These are phyloP conservation scores for Megalurothrips usitatus DNA, from an alignment of 2,888 invertebrate species.

Conservation along the genomic window DNA sequence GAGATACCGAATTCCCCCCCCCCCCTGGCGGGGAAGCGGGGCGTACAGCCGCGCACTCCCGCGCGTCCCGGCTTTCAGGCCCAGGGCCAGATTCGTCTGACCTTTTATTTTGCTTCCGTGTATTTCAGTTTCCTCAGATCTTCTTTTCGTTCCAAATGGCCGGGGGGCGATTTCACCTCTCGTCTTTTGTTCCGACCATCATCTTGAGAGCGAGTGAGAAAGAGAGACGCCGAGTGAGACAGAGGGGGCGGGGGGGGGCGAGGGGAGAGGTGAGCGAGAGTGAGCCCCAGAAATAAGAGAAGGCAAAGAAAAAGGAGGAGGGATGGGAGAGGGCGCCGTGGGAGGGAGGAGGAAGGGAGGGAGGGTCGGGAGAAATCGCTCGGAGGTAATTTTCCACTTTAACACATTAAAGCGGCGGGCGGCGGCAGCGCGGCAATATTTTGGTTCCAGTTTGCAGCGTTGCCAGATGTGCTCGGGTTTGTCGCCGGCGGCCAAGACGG, in stretches of 20 bases:
- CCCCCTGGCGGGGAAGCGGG: too few relatives aligned
- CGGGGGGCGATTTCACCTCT: slow-evolving; percentile 10
- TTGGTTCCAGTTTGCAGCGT: slow-evolving; percentile 8
- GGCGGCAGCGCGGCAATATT: not conserved
- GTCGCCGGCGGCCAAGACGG: not conserved
- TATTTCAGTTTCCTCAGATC: slow-evolving; percentile 25
- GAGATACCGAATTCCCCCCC: too few relatives aligned
- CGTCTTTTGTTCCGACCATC: not conserved
- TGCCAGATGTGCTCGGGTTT: slow-evolving; percentile 2
- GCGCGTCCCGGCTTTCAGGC: not conserved
- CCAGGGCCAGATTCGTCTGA: slow-evolving; percentile 12
- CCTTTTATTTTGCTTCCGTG: slow-evolving; percentile 23
- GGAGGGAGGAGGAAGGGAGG: not conserved
- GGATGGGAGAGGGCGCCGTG: not conserved
- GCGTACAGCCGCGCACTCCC: not conserved
- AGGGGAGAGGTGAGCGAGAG: not conserved
- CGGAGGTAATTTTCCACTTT: slow-evolving; percentile 25
- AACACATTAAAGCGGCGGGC: slow-evolving; percentile 18
- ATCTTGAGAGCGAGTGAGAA: not conserved
- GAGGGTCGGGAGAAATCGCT: slow-evolving; percentile 1
- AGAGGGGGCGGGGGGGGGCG: not conserved
- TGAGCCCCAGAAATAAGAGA: not conserved
- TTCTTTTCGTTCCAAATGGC: slow-evolving; percentile 26
- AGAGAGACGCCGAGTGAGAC: not conserved
- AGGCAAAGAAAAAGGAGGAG: not conserved